Conservation (phyloP, 2,888 invertebrate genomes). For the Scaptomyza cyrtandrae region DNA sequence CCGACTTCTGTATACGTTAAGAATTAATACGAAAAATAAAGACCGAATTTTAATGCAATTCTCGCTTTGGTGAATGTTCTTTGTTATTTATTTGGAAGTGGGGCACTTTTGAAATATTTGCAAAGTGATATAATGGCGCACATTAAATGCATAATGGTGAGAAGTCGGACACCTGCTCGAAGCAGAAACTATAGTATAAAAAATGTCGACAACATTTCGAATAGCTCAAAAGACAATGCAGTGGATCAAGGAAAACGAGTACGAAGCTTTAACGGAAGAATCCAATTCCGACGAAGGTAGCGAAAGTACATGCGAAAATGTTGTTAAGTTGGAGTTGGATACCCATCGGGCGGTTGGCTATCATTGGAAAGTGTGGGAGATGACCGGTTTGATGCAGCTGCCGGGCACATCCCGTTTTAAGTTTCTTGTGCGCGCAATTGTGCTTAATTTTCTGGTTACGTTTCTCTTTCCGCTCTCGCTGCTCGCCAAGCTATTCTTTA, state of each 20-base stretch:
- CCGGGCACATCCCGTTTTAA: background rate
- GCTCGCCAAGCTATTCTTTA: constrained; percentile 68
- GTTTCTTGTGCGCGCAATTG: constrained; percentile 59
- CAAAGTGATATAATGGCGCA: background rate
- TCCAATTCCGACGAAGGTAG: too few species aligned
- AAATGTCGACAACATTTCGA: background rate
- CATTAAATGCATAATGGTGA: constrained; percentile 9
- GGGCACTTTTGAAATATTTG: background rate
- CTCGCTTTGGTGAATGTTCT: background rate
- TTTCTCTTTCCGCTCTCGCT: constrained; percentile 80
- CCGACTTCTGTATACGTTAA: too few species aligned
- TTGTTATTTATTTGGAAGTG: too few species aligned
- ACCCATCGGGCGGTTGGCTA: constrained; percentile 75
- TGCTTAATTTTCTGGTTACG: constrained; percentile 74
- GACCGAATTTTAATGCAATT: constrained; percentile 4
- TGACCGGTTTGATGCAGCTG: constrained; percentile 73
- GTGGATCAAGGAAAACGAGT: too few species aligned
- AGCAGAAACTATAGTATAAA: constrained; percentile 1
- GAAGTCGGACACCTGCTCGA: constrained; percentile 5
- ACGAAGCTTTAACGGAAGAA: background rate
- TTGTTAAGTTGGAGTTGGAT: constrained; percentile 19
- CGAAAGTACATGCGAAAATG: background rate
- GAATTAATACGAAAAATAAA: constrained; percentile 16
- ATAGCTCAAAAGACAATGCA: background rate
- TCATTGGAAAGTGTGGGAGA: constrained; percentile 81